Evolutionary conservation across 2,113 vertebrate genomes (phyloP).

Genomic region (Chionodraco myersi): DNA sequence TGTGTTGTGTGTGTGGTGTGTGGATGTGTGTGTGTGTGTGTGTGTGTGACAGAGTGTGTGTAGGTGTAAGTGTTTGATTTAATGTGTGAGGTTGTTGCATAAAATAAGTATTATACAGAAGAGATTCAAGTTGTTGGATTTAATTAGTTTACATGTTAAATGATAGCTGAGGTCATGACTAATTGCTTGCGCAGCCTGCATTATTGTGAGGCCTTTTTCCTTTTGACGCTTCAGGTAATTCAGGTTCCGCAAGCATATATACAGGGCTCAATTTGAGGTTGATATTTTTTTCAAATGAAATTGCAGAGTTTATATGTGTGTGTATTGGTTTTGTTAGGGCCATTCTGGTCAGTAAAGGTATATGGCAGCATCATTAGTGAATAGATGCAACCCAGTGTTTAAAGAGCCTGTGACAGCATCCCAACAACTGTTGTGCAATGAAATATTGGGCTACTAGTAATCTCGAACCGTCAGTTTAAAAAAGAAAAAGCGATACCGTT

Average conservation of each 20-base stretch:
- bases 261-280: not conserved
- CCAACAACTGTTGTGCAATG: no score
- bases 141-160: constrained; percentile 74
- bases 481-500: no score
- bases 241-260: not conserved
- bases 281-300: constrained; percentile 2
- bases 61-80: constrained; percentile 8
- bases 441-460: no score
- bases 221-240: constrained; percentile 9
- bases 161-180: constrained; percentile 64
- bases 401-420: no score
- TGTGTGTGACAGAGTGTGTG: no score
- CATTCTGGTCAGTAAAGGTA: not conserved
- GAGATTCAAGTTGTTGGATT: constrained; percentile 53
- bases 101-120: constrained; percentile 37
- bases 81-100: constrained; percentile 10
- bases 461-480: no score
- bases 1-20: no score
- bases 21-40: no score
- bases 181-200: constrained; percentile 62
- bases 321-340: not conserved
- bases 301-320: not conserved
- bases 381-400: not conserved
- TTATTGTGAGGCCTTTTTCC: constrained; percentile 45
- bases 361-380: not conserved